Conservation (phyloP, 2,888 invertebrate species). For the Chrysolina americana region DNA sequence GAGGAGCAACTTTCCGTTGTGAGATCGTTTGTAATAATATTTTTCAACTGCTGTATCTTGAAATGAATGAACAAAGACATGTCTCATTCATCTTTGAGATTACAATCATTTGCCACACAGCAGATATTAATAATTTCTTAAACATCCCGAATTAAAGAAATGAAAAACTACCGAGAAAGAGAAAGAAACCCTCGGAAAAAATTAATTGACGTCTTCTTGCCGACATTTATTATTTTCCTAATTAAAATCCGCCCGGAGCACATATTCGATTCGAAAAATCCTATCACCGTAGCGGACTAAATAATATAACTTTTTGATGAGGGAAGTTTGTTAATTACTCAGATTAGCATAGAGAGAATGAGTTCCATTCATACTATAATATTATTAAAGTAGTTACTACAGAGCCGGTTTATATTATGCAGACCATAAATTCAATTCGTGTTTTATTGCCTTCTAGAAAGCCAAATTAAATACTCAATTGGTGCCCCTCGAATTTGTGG, state of each 20-base stretch:
- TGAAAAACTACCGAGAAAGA: slow-evolving; percentile 9
- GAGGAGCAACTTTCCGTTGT: no score
- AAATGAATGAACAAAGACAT: background rate
- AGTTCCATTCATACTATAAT: slow-evolving; percentile 31
- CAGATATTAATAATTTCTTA: background rate
- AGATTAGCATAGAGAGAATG: slow-evolving; percentile 42
- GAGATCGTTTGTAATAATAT: no score
- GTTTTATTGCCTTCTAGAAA: slow-evolving; percentile 38
- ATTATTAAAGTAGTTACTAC: slow-evolving; percentile 39
- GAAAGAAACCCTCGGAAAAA: slow-evolving; percentile 18
- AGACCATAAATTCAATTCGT: slow-evolving; percentile 40
- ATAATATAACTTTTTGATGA: slow-evolving; percentile 47
- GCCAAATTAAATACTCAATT: slow-evolving; percentile 32
- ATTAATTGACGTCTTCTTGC: slow-evolving; percentile 23
- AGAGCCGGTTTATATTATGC: slow-evolving; percentile 36
- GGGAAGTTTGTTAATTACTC: slow-evolving; percentile 44
- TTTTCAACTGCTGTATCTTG: background rate
- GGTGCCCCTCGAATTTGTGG: slow-evolving; percentile 24
- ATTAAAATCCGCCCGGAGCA: slow-evolving; percentile 27
- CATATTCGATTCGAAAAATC: slow-evolving; percentile 39
- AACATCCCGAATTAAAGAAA: background rate
- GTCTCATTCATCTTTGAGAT: background rate
- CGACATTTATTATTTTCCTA: slow-evolving; percentile 29
- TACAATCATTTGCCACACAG: background rate
- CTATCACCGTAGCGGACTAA: slow-evolving; percentile 29